phyloP scores from a whole-genome alignment of 2,113 vertebrate species.

The Ailuropoda melanoleuca region DNA sequence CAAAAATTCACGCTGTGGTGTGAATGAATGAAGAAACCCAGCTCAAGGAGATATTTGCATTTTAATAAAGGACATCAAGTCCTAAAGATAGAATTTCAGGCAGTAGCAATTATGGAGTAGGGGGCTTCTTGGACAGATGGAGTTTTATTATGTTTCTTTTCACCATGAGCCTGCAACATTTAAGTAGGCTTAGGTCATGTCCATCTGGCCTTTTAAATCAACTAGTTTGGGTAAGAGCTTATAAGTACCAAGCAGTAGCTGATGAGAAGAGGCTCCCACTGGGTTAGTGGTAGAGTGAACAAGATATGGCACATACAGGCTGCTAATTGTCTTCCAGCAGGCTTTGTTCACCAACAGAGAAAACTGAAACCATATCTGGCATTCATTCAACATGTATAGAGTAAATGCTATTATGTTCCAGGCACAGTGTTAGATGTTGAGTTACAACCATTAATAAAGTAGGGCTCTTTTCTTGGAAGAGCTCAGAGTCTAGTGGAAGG shows the following conservation, averaged over 20 bases:
- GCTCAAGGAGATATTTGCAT: slow-evolving; percentile 46
- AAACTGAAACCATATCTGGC: slow-evolving; percentile 31
- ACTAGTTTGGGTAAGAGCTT: slow-evolving; percentile 45
- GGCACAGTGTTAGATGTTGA: not conserved
- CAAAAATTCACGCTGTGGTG: slow-evolving; percentile 14
- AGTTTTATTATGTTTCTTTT: slow-evolving; percentile 59
- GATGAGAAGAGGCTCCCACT: slow-evolving; percentile 44
- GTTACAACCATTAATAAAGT: slow-evolving; percentile 24
- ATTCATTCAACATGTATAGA: not conserved
- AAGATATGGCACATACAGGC: slow-evolving; percentile 32
- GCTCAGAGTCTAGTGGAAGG: not conserved
- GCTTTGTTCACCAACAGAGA: slow-evolving; percentile 17
- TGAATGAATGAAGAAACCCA: slow-evolving; percentile 16
- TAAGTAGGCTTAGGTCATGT: slow-evolving; percentile 43
- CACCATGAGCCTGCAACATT: not conserved
- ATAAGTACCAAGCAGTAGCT: slow-evolving; percentile 38
- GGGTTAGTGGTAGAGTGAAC: not conserved
- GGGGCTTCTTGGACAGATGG: slow-evolving; percentile 54
- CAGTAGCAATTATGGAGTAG: slow-evolving; percentile 46
- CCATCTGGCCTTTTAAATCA: slow-evolving; percentile 49
- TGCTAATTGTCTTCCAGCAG: slow-evolving; percentile 46
- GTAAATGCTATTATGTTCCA: not conserved
- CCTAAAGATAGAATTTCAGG: slow-evolving; percentile 58
- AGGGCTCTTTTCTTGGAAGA: slow-evolving; percentile 36
- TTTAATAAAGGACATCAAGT: slow-evolving; percentile 60